Evolutionary conservation across 2,888 invertebrate species (phyloP), one percentile per base, ranked within the genome.

Genomic region (Troides helena): DNA sequence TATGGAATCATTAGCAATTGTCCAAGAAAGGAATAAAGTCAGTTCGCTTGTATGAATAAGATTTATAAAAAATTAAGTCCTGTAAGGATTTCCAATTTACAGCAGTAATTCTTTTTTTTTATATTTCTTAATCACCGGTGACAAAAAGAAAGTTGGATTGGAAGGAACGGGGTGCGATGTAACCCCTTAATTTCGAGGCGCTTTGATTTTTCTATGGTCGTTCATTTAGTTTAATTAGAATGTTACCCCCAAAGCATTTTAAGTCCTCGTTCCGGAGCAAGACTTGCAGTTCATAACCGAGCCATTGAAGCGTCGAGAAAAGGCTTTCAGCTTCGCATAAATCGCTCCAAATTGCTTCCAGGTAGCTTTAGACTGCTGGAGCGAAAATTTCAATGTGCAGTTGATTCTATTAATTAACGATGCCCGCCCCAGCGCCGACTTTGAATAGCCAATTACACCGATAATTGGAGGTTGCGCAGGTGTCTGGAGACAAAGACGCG

Each of bases 381-480:
- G 87, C 84, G 88, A 86, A 88, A 88, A 87, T 90, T 90, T 89
- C 88, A 88, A 88, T 89, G 89, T 89, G 85, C 89, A 82, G 84
- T 85, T 89, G 89, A 90, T 89, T 88, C 85, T 83, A 89, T 90
- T 89, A 90, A 90, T 90, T 90, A 90, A 87, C 79, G 81, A 85
- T 85, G 87, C 82, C 84, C 87, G 85, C 85, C 80, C 84, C 85
- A 86, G 88, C 84, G 82, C 83, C 81, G 84, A 86, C 80, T 86
- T 77, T 90, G 89, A 90, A 91, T 91, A 88, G 89, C 90, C 91
- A 92, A 92, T 92, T 92, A 91, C 88, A 89, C 80, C 85, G 89
- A 86, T 91, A 92, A 92, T 92, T 91, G 90, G 85, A 84, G 87
- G 89, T 87, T 85, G 86, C 83, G 84, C 86, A 89, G 90, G 90